A percentile compares a stretch with the other conserved stretches of the same genome.
phyloP scores from a whole-genome alignment of 2,113 vertebrate species.

The Turnix velox region DNA sequence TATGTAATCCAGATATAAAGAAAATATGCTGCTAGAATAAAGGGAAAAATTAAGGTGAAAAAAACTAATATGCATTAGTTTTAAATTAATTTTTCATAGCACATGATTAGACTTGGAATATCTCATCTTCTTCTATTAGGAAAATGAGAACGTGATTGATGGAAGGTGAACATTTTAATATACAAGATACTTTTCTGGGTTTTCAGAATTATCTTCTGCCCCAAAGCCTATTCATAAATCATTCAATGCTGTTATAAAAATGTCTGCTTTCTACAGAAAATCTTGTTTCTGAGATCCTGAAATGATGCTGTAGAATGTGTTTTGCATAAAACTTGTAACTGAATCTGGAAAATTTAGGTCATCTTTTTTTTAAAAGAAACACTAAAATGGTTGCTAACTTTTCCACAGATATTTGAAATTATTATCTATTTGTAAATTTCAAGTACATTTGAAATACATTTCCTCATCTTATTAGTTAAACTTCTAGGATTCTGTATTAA shows the following conservation, averaged over 20 bases:
- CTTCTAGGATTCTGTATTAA: neutral
- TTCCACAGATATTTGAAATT: neutral
- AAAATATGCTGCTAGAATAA: neutral
- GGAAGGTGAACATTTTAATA: conserved; percentile 45
- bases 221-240: conserved; percentile 64
- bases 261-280: conserved; percentile 28
- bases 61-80: neutral
- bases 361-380: conserved; percentile 26
- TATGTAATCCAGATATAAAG: neutral
- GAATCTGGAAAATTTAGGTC: conserved; percentile 31
- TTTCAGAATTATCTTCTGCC: conserved; percentile 59
- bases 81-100: conserved; percentile 47
- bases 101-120: conserved; percentile 35
- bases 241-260: conserved; percentile 61
- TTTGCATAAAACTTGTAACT: conserved; percentile 28
- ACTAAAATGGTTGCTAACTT: conserved; percentile 3
- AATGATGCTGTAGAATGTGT: conserved; percentile 40
- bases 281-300: neutral
- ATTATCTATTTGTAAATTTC: neutral
- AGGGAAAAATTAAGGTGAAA: neutral
- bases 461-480: neutral
- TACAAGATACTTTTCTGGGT: conserved; percentile 38
- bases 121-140: conserved; percentile 38
- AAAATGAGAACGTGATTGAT: conserved; percentile 52
- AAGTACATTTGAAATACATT: too few relatives aligned